Conservation (phyloP, 2,888 invertebrate species). For the Prionchulus punctatus region DNA sequence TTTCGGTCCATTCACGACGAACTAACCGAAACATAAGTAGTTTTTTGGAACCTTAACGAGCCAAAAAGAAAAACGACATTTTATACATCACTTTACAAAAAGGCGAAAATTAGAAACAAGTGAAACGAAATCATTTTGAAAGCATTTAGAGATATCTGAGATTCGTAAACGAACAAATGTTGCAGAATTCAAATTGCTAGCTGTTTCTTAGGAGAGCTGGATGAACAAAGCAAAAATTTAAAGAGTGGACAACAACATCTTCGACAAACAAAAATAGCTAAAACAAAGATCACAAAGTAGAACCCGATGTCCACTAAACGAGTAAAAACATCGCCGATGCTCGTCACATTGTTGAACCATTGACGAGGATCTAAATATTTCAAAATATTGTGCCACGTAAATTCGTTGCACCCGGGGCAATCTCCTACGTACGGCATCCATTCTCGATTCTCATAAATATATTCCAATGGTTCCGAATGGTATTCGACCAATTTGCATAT, state of each 20-base stretch:
- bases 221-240: no score
- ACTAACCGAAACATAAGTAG: no score
- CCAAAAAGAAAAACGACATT: no score
- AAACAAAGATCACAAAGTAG: conserved; percentile 15
- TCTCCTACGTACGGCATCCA: conserved; percentile 11
- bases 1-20: no score
- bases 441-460: background rate
- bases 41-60: no score
- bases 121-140: no score
- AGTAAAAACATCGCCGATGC: conserved; percentile 18
- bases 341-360: conserved; percentile 21
- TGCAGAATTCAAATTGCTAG: no score
- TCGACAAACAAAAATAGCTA: conserved; percentile 16
- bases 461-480: conserved; percentile 12
- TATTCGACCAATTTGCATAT: conserved; percentile 19
- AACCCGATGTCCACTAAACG: conserved; percentile 16
- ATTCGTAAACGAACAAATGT: no score
- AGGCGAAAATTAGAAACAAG: no score
- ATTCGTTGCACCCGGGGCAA: conserved; percentile 23
- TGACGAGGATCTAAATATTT: conserved; percentile 17
- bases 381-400: conserved; percentile 18
- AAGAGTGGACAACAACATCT: conserved; percentile 22
- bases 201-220: no score
- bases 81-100: no score
- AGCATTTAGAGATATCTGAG: no score